A percentile compares a stretch with the other conserved stretches of the same genome.
phyloP scores from a whole-genome alignment of 2,888 invertebrate species.

The Nomada flava region DNA sequence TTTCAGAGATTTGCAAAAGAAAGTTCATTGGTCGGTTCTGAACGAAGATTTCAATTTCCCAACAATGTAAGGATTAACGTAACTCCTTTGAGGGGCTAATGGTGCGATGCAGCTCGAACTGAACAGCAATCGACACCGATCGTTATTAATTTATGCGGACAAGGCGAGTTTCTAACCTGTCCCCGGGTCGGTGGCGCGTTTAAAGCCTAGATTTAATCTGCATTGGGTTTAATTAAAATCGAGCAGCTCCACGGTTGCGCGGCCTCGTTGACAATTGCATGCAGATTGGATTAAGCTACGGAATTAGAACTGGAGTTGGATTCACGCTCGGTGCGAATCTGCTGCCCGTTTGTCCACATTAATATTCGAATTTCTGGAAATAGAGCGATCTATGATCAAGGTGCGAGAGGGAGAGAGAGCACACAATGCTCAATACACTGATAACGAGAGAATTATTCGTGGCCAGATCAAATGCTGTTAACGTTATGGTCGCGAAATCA shows the following conservation, averaged over 20 bases:
- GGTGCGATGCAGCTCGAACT: constrained; percentile 26
- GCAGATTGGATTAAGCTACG: constrained; percentile 73
- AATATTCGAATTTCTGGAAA: constrained; percentile 70
- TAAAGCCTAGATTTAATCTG: constrained; percentile 72
- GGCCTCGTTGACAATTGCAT: constrained; percentile 72
- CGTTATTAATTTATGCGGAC: constrained; percentile 66
- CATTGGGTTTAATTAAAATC: constrained; percentile 74
- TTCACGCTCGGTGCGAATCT: constrained; percentile 61
- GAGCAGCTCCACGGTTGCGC: constrained; percentile 63
- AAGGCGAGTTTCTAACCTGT: constrained; percentile 70
- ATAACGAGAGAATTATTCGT: constrained; percentile 57
- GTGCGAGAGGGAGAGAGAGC: not conserved
- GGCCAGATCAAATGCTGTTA: constrained; percentile 40
- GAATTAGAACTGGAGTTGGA: constrained; percentile 66
- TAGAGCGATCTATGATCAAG: constrained; percentile 51
- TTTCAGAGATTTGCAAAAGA: too few species aligned
- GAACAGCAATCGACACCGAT: constrained; percentile 53
- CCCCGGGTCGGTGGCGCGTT: constrained; percentile 57
- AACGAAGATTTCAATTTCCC: not conserved
- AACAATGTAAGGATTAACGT: not conserved
- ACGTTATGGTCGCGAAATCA: constrained; percentile 22
- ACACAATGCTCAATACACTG: constrained; percentile 44
- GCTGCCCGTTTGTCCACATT: constrained; percentile 69
- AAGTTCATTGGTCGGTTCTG: too few species aligned
- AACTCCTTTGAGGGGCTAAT: constrained; percentile 31